Percentiles rank a stretch among this genome's conserved stretches.
Conservation (phyloP, 2,113 vertebrate genomes). For the Sigmodon hispidus region DNA sequence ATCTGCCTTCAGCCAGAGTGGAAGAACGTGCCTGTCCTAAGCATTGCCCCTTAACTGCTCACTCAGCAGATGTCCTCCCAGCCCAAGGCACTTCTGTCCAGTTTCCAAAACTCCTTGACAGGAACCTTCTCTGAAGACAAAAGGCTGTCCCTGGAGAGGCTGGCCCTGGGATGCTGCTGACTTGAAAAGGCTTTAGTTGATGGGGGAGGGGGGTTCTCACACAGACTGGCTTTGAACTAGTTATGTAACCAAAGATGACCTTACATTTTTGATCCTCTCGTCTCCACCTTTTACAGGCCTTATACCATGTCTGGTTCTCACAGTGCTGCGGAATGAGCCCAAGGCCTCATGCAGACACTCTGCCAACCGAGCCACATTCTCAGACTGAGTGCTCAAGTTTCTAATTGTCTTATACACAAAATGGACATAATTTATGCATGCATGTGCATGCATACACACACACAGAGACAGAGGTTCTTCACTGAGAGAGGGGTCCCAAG, state of each 20-base stretch:
- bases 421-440: not conserved
- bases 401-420: not conserved
- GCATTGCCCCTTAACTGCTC: not conserved
- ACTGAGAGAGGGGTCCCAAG: not conserved
- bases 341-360: not conserved
- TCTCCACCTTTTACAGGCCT: not conserved
- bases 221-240: not conserved
- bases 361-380: not conserved
- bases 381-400: not conserved
- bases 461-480: not conserved
- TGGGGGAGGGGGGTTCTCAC: rapidly evolving
- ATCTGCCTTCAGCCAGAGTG: rapidly evolving
- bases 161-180: not conserved
- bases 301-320: not conserved
- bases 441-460: too few species aligned
- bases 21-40: not conserved
- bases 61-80: not conserved
- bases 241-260: not conserved
- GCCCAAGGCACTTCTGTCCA: not conserved
- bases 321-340: not conserved
- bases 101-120: not conserved
- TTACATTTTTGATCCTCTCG: not conserved
- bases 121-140: not conserved
- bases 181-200: not conserved
- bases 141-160: not conserved